A percentile compares a stretch with the other conserved stretches of the same genome.
These are phyloP conservation scores for Netelia fuscicornis DNA, from an alignment of 2,888 invertebrate genomes.

Conservation along the genomic window DNA sequence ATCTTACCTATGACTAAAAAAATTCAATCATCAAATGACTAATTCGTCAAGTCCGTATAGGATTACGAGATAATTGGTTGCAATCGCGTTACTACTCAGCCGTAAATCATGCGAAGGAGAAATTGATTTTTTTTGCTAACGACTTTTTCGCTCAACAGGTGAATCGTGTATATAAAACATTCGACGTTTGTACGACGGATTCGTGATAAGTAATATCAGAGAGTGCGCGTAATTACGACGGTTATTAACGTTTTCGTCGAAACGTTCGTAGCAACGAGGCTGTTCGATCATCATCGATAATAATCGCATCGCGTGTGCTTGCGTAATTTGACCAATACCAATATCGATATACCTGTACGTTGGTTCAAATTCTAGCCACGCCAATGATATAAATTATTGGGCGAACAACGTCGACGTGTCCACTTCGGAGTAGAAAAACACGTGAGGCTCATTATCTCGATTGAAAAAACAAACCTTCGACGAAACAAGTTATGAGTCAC, in stretches of 20 bases:
- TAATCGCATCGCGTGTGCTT: conserved; percentile 68
- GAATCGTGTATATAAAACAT: neutral
- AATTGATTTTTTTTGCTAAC: neutral
- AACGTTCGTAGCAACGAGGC: conserved; percentile 35
- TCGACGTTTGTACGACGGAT: neutral
- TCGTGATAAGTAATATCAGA: conserved; percentile 32
- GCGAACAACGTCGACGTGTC: neutral
- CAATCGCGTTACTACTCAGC: neutral
- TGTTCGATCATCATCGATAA: conserved; percentile 50
- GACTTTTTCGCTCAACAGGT: conserved; percentile 23
- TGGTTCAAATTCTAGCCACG: neutral
- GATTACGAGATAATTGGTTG: neutral
- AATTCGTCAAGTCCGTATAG: neutral
- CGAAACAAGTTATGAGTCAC: conserved; percentile 48
- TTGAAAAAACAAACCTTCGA: conserved; percentile 46
- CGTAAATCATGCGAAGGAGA: conserved; percentile 7
- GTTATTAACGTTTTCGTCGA: conserved; percentile 51
- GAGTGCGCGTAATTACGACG: conserved; percentile 10
- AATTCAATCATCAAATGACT: neutral
- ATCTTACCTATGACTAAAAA: too few species aligned
- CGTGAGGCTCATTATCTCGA: conserved; percentile 46
- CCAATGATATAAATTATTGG: conserved; percentile 3
- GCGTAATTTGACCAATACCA: conserved; percentile 58
- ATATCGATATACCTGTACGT: neutral
- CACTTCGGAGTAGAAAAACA: conserved; percentile 1